Conservation (phyloP, 2,888 invertebrate genomes). For the Meandrusa payeni region DNA sequence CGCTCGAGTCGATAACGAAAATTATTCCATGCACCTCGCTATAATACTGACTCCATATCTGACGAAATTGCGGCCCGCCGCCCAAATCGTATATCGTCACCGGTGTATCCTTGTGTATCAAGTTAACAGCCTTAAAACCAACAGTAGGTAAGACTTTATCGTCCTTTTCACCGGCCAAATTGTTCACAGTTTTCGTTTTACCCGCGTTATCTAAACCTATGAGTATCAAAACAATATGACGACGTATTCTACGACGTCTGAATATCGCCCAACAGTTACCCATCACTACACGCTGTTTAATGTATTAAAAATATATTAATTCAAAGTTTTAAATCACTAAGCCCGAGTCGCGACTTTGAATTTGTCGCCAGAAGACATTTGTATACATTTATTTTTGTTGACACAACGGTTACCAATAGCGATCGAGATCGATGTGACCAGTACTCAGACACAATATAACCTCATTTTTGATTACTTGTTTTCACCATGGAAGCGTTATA, state of each 20-base stretch:
- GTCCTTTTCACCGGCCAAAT: constrained; percentile 83
- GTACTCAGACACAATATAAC: constrained; percentile 31
- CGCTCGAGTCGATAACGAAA: constrained; percentile 92
- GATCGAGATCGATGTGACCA: constrained; percentile 58
- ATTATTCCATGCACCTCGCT: constrained; percentile 92
- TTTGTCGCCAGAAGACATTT: constrained; percentile 64
- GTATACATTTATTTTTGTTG: constrained; percentile 74
- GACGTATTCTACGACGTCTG: constrained; percentile 52
- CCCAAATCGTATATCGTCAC: constrained; percentile 92
- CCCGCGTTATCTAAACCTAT: constrained; percentile 96
- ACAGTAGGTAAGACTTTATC: constrained; percentile 89
- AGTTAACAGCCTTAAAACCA: constrained; percentile 87
- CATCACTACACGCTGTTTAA: constrained; percentile 44
- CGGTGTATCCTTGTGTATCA: constrained; percentile 84
- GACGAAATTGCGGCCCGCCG: constrained; percentile 89
- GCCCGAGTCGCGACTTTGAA: constrained; percentile 54
- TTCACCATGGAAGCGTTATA: constrained; percentile 20
- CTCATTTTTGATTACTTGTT: constrained; percentile 23
- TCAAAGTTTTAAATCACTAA: constrained; percentile 42
- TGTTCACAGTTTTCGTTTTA: constrained; percentile 90
- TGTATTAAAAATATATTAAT: constrained; percentile 27
- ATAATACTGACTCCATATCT: constrained; percentile 92
- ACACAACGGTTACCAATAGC: constrained; percentile 71
- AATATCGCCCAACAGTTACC: constrained; percentile 66
- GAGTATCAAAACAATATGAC: constrained; percentile 88